Base-by-base conservation (phyloP, 2,113 vertebrate genomes). In the Campylorhamphus procurvoides region DNA sequence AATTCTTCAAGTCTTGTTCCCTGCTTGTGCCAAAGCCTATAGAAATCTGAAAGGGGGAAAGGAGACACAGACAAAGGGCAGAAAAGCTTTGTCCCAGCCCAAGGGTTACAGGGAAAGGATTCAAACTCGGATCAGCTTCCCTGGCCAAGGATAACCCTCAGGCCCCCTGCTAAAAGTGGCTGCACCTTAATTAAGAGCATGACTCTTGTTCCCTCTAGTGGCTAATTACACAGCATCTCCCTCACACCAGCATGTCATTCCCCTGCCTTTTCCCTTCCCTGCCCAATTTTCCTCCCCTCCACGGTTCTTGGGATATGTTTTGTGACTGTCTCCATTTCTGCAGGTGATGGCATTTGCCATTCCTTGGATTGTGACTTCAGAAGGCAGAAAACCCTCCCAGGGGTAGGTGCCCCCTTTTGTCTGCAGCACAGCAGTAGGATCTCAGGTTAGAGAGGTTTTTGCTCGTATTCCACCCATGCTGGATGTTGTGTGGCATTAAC, bases 191-290 rank as follows among this genome's bases (percentile, higher is more conserved):
- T 94, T 84, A 92, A 90, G 87, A 96, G 84, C 91, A 85, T 79
- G 88, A 58, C 93, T 96, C 94, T 90, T 97, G 82, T 95, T 96
- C 96, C 93, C 96, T 79, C 89, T 97, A 87, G 86, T 87, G 87
- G 96, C 77, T 97, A 71, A 94, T 95, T 73, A 69, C 62, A 18
- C 74, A 18, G 75, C n/a, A 19, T 56, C 75, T 52, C 12, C n/a
- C 89, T 82, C 67, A 80, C 86, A 40, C 6, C 10, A 69, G 25
- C 42, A 1, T 67, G 90, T 89, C 46, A 19, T 77, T 83, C 35
- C 31, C 27, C 44, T 79, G 53, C 81, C 35, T 92, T 66, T 74
- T 33, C 79, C 60, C 37, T 72, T 67, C 14, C 17, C 74, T 88
- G 47, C 50, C 73, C 66, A 2, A 3, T 63, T 37, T 72, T 63